These are phyloP conservation scores for Pelagia noctiluca DNA, from an alignment of 30 jellyfish, hydroid and myxozoan genomes.

Conservation along the genomic window DNA sequence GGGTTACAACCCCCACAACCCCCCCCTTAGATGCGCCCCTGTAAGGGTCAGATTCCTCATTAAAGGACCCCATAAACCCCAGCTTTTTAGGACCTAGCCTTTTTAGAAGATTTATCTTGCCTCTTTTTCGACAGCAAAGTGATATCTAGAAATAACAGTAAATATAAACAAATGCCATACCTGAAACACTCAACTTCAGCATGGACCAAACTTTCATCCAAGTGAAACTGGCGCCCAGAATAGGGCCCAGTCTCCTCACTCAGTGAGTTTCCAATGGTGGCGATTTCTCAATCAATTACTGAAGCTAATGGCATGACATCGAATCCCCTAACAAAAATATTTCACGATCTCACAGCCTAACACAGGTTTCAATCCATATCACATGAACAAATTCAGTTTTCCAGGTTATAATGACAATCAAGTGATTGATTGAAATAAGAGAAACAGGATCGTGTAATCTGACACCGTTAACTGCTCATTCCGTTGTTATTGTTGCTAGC, in stretches of 20 bases:
- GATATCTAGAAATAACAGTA: not conserved
- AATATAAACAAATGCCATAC: not conserved
- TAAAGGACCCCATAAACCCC: not conserved
- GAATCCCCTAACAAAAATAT: too few species aligned
- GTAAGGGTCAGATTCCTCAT: not conserved
- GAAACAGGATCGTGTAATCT: too few species aligned
- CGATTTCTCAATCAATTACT: constrained; percentile 14
- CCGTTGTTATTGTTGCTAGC: too few species aligned
- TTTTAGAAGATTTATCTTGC: not conserved
- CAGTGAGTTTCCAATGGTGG: constrained; percentile 61
- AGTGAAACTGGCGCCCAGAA: constrained; percentile 65
- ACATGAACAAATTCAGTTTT: too few species aligned
- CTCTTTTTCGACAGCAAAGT: not conserved
- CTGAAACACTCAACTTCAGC: constrained; percentile 43
- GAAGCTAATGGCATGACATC: too few species aligned
- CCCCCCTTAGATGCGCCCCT: too few species aligned
- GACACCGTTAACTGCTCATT: too few species aligned
- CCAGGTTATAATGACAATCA: too few species aligned
- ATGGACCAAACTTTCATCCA: constrained; percentile 43
- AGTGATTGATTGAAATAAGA: too few species aligned
- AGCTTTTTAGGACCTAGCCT: not conserved
- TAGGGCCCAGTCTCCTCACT: constrained; percentile 68
- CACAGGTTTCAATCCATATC: too few species aligned
- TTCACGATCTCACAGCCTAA: too few species aligned
- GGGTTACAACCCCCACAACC: too few species aligned